phyloP scores from a whole-genome alignment of 2,888 invertebrate species.

The Agrochola circellaris region DNA sequence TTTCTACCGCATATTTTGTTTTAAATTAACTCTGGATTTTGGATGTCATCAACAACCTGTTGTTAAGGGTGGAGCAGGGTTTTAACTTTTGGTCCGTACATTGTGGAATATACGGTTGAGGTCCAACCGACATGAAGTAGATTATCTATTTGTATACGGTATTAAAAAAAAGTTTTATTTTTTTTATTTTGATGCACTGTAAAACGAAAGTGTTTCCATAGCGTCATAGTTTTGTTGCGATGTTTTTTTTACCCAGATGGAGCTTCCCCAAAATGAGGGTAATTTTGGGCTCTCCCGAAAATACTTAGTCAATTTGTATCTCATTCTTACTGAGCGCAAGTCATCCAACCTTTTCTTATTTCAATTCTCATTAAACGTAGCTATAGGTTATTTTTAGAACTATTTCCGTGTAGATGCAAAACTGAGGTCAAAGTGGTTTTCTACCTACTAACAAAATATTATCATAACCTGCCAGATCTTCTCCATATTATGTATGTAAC shows the following conservation, averaged over 20 bases:
- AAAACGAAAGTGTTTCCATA: background rate
- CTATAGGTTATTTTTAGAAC: background rate
- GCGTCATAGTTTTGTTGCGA: no score
- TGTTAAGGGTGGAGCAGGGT: background rate
- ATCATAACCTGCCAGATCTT: background rate
- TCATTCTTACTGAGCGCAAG: slow-evolving; percentile 8
- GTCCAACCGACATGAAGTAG: background rate
- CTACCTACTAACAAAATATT: no score
- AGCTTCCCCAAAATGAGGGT: no score
- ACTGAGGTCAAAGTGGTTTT: background rate
- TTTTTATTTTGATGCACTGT: background rate
- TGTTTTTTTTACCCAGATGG: no score
- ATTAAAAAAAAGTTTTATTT: no score
- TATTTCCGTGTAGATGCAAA: background rate
- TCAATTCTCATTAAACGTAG: slow-evolving; percentile 7
- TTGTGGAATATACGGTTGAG: background rate
- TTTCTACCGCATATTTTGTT: slow-evolving; percentile 4
- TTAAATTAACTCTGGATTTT: slow-evolving; percentile 39
- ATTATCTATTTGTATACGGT: background rate
- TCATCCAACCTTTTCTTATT: slow-evolving; percentile 14
- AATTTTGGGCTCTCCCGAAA: background rate
- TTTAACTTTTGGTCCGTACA: background rate
- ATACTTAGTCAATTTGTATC: slow-evolving; percentile 15
- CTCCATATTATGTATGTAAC: background rate
- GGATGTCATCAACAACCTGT: slow-evolving; percentile 37